These are phyloP conservation scores for Narcine bancroftii DNA, from an alignment of 2,113 vertebrate species.

Conservation along the genomic window DNA sequence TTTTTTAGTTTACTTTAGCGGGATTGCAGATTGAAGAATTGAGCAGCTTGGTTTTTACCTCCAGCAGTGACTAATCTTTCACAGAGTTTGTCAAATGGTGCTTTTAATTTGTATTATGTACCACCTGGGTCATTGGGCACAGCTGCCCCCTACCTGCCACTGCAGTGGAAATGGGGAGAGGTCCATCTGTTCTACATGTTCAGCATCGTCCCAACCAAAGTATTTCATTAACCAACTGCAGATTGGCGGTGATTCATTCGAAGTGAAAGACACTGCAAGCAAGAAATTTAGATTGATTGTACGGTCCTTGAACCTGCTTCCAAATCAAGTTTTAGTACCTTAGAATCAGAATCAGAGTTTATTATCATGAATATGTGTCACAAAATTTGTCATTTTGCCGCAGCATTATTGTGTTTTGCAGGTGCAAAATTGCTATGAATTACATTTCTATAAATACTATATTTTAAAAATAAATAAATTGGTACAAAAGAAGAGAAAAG, in stretches of 20 bases:
- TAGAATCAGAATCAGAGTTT: too few species aligned
- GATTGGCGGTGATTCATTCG: neutral
- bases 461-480: too few species aligned
- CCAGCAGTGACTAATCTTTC: neutral
- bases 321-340: too few species aligned
- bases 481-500: too few species aligned
- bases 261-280: neutral
- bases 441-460: too few species aligned
- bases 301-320: neutral
- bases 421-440: too few species aligned
- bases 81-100: neutral
- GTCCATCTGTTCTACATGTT: neutral
- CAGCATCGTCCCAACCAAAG: neutral
- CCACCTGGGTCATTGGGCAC: neutral
- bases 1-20: neutral
- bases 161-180: too few species aligned
- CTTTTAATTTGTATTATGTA: neutral
- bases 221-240: neutral
- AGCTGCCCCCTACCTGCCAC: neutral
- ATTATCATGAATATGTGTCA: too few species aligned
- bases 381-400: too few species aligned
- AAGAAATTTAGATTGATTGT: neutral
- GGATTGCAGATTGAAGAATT: neutral
- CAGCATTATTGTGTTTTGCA: too few species aligned
- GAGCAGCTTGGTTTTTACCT: neutral